Conservation (phyloP, 2,888 invertebrate species). For the Phyllotreta striolata region DNA sequence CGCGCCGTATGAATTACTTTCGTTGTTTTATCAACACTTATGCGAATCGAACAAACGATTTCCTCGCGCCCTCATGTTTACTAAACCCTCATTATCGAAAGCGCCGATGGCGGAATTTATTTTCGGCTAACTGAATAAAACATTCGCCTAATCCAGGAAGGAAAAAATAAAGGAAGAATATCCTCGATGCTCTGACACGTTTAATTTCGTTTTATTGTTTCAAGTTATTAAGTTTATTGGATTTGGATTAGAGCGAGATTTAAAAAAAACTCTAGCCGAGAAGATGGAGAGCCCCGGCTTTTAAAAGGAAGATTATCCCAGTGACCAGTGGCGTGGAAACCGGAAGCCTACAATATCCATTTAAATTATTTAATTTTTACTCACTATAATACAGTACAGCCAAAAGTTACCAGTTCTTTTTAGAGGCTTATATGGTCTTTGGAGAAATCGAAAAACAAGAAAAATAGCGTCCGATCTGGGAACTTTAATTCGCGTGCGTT, state of each 20-base stretch:
- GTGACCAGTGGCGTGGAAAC: too few relatives aligned
- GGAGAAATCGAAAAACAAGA: too few relatives aligned
- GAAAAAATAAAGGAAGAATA: conserved; percentile 9
- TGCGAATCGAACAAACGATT: neutral
- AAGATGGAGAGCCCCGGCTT: too few relatives aligned
- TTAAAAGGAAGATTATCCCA: too few relatives aligned
- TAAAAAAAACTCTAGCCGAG: conserved; percentile 15
- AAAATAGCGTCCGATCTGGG: conserved; percentile 11
- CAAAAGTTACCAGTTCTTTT: too few relatives aligned
- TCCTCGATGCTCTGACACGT: conserved; percentile 27
- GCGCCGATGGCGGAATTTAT: conserved; percentile 3
- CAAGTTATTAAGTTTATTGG: conserved; percentile 33
- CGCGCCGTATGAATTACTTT: too few relatives aligned
- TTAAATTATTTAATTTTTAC: too few relatives aligned
- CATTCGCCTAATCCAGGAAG: conserved; percentile 22
- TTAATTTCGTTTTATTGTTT: conserved; percentile 33
- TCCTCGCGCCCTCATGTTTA: conserved; percentile 14
- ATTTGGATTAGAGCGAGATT: conserved; percentile 29
- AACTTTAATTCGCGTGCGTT: conserved; percentile 33
- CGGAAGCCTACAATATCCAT: too few relatives aligned
- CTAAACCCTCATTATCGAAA: conserved; percentile 17
- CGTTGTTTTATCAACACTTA: too few relatives aligned
- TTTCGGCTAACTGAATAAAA: conserved; percentile 23
- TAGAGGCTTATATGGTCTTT: too few relatives aligned
- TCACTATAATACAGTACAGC: too few relatives aligned